Conservation (phyloP, 2,113 vertebrate species). For the Dryoscopus gambensis region DNA sequence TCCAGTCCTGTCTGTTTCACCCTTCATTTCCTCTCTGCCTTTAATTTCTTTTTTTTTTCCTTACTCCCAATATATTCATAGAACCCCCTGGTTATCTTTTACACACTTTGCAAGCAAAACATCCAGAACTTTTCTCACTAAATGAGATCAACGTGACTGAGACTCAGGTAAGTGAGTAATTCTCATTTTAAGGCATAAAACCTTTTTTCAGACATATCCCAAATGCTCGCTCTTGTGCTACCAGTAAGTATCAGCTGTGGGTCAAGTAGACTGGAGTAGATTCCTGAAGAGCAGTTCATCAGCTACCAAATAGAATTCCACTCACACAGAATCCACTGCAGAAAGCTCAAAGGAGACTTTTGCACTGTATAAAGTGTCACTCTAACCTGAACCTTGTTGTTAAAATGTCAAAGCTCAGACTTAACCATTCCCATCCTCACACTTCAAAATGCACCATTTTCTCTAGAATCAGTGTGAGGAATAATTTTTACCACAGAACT, state of each 20-base stretch:
- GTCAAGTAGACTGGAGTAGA: neutral
- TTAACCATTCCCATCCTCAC: neutral
- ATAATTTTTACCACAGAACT: neutral
- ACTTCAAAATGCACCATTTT: neutral
- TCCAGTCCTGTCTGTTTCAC: neutral
- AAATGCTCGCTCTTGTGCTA: accelerated
- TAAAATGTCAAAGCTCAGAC: neutral
- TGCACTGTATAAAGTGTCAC: neutral
- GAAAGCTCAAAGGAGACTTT: neutral
- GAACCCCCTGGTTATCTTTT: neutral
- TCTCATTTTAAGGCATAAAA: neutral
- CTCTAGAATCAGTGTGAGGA: neutral
- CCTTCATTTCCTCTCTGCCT: neutral
- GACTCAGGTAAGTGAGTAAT: neutral
- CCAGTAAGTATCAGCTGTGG: neutral
- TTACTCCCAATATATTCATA: neutral
- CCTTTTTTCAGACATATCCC: neutral
- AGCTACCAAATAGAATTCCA: neutral
- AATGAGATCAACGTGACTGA: neutral
- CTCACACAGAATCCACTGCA: neutral
- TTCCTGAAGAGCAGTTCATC: neutral
- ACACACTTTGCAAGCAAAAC: neutral
- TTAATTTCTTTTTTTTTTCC: neutral
- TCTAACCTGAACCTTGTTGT: neutral
- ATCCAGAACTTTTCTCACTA: neutral